Evolutionary conservation across 2,888 invertebrate genomes (phyloP).

Genomic region (Drosophila acutilabella): DNA sequence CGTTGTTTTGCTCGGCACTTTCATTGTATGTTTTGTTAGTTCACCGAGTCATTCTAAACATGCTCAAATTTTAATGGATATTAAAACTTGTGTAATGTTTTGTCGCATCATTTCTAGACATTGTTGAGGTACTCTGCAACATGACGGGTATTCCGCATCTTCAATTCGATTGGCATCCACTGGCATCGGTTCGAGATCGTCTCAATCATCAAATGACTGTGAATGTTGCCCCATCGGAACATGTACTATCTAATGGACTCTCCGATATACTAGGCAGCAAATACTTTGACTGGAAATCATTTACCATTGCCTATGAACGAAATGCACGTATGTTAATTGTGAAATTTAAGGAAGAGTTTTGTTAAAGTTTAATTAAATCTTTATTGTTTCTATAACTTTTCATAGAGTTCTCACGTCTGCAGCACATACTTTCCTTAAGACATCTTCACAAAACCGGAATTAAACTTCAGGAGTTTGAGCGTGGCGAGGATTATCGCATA

Average conservation of each 20-base stretch:
- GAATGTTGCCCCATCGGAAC: constrained; percentile 90
- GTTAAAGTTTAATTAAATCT: no score
- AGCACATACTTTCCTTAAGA: constrained; percentile 91
- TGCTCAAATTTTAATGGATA: constrained; percentile 41
- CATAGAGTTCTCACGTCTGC: constrained; percentile 88
- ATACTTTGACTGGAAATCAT: constrained; percentile 90
- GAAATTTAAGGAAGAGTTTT: neutral
- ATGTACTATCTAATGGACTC: constrained; percentile 89
- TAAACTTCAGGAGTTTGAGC: constrained; percentile 88
- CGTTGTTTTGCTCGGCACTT: constrained; percentile 72
- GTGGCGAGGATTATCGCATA: constrained; percentile 81
- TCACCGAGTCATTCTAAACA: constrained; percentile 73
- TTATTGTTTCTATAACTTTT: neutral
- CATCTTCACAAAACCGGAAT: constrained; percentile 88
- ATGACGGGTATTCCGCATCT: constrained; percentile 88
- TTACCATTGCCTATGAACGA: constrained; percentile 93
- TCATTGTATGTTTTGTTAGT: constrained; percentile 65
- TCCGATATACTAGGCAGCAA: constrained; percentile 89
- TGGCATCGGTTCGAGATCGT: constrained; percentile 82
- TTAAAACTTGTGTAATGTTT: constrained; percentile 15
- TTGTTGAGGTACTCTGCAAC: constrained; percentile 87
- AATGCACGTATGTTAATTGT: constrained; percentile 87
- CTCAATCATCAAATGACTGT: constrained; percentile 87
- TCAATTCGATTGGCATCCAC: constrained; percentile 87
- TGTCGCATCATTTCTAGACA: constrained; percentile 67